phyloP scores from a whole-genome alignment of 2,888 invertebrate genomes.

The Oscheius sp. region DNA sequence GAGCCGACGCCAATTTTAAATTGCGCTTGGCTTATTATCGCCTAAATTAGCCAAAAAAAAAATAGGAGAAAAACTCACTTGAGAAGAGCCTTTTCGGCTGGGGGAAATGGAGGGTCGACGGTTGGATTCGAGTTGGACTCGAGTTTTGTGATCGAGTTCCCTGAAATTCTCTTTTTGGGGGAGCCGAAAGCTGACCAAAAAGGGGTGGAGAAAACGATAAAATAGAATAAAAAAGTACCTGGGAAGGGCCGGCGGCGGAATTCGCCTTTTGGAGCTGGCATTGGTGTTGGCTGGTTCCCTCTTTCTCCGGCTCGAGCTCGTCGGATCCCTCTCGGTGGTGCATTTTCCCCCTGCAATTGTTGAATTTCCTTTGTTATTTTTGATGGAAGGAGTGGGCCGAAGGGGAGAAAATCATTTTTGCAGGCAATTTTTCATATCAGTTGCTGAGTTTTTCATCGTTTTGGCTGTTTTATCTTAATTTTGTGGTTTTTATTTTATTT shows the following conservation, averaged over 20 bases:
- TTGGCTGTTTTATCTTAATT: too few relatives aligned
- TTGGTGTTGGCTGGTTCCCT: background rate
- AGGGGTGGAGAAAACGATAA: background rate
- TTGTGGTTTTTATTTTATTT: too few relatives aligned
- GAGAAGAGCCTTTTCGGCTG: constrained; percentile 18
- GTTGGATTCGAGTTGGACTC: constrained; percentile 12
- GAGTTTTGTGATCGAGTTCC: constrained; percentile 15
- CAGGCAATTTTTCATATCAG: too few relatives aligned
- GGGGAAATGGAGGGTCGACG: background rate
- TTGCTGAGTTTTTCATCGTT: too few relatives aligned
- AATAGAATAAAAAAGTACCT: background rate
- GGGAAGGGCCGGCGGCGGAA: constrained; percentile 11
- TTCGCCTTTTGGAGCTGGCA: background rate
- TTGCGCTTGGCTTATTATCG: background rate
- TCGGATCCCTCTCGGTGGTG: constrained; percentile 8
- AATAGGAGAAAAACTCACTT: background rate
- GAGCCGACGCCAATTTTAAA: background rate
- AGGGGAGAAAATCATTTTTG: background rate
- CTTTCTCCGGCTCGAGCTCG: background rate
- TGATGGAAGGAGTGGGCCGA: background rate
- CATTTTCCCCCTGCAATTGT: background rate
- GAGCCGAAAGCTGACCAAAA: too few relatives aligned
- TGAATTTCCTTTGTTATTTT: background rate
- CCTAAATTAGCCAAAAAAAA: background rate
- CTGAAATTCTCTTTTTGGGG: too few relatives aligned